Conservation (phyloP, 2,797 vertebrate species). For the Gymnothorax javanicus region DNA sequence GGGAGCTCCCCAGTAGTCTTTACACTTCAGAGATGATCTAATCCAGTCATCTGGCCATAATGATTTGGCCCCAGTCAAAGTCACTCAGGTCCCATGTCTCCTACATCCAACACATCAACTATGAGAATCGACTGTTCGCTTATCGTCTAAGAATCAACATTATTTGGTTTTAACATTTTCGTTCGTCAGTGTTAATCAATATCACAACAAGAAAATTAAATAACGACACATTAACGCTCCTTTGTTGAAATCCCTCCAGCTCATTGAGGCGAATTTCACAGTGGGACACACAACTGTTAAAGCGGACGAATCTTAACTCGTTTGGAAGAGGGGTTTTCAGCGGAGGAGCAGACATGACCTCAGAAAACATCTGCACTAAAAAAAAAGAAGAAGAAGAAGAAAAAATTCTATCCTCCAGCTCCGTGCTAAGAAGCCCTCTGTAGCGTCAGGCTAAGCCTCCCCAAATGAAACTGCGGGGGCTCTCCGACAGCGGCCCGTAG, state of each 20-base stretch:
- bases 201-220: no score
- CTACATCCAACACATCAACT: no score
- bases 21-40: no score
- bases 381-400: not conserved
- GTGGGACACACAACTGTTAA: not conserved
- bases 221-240: not conserved
- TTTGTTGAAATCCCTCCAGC: not conserved
- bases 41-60: no score
- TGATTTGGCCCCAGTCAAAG: no score
- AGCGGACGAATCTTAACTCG: not conserved
- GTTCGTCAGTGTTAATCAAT: no score
- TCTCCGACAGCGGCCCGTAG: not conserved
- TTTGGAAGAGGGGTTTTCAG: not conserved
- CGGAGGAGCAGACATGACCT: not conserved
- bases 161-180: no score
- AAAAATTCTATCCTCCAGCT: not conserved
- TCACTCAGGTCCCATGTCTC: no score
- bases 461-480: not conserved
- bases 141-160: no score
- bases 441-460: constrained; percentile 11
- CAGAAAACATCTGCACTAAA: not conserved
- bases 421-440: not conserved
- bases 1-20: no score
- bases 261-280: not conserved
- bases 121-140: no score